Percentiles rank a stretch among this genome's conserved stretches.
These are phyloP conservation scores for Macroramphosus scolopax DNA, from an alignment of 2,797 vertebrate species.

Conservation along the genomic window DNA sequence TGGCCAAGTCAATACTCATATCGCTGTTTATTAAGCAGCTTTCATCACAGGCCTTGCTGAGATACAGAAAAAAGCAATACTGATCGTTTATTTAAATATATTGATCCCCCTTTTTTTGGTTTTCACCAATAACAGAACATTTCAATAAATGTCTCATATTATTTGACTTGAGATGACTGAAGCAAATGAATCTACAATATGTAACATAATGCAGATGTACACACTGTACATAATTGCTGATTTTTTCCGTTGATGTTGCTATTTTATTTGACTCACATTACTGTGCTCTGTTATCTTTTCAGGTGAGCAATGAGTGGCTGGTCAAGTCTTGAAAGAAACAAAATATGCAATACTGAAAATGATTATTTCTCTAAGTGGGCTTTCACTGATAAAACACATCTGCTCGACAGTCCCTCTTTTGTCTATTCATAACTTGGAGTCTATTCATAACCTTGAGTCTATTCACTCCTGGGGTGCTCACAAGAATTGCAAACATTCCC, in stretches of 20 bases:
- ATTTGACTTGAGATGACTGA: too few relatives aligned
- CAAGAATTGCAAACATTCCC: conserved; percentile 44
- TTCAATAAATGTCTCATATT: too few relatives aligned
- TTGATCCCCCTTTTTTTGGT: conserved; percentile 9
- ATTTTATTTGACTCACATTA: not conserved
- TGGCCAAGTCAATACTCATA: not conserved
- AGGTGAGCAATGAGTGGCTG: conserved; percentile 6
- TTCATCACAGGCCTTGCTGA: conserved; percentile 16
- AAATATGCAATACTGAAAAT: conserved; percentile 12
- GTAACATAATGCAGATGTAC: too few relatives aligned
- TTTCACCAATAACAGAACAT: too few relatives aligned
- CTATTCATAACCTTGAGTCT: conserved; percentile 2
- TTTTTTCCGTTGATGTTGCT: conserved; percentile 2
- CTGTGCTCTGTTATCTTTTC: conserved; percentile 4
- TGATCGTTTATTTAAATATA: not conserved
- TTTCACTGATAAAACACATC: conserved; percentile 21
- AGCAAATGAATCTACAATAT: too few relatives aligned
- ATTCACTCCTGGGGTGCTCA: conserved; percentile 9
- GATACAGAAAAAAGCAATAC: conserved; percentile 4
- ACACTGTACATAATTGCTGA: conserved; percentile 3
- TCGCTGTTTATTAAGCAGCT: conserved; percentile 14
- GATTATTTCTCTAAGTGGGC: conserved; percentile 15
- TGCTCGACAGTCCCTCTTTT: conserved; percentile 43
- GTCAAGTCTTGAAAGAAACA: conserved; percentile 20
- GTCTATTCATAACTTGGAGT: conserved; percentile 48